These are phyloP conservation scores for Podiceps cristatus DNA, from an alignment of 2,113 vertebrate genomes.

Conservation along the genomic window DNA sequence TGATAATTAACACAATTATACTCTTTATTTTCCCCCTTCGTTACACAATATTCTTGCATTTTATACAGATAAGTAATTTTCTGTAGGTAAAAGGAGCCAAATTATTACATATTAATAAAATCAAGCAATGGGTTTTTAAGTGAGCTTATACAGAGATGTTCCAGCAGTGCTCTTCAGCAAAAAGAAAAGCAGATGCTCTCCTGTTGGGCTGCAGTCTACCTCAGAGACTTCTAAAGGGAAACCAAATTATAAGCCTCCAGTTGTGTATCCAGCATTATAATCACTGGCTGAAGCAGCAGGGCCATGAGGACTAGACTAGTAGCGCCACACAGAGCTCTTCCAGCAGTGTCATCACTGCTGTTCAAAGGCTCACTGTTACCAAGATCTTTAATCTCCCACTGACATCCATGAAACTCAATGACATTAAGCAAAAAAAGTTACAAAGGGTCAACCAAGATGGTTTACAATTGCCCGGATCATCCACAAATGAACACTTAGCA, in stretches of 20 bases:
- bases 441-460: neutral
- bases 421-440: neutral
- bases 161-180: neutral
- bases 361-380: neutral
- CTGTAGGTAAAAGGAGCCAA: constrained; percentile 26
- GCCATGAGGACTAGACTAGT: neutral
- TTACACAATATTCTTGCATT: constrained; percentile 30
- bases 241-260: neutral
- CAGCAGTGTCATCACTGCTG: neutral
- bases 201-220: neutral
- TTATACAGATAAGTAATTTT: constrained; percentile 32
- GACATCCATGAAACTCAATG: neutral
- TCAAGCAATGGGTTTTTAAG: neutral
- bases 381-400: neutral
- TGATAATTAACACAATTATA: constrained; percentile 80
- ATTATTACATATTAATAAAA: constrained; percentile 38
- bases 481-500: neutral
- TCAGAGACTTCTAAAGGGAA: neutral
- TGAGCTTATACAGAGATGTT: neutral
- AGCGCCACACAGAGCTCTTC: neutral
- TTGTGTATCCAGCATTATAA: neutral
- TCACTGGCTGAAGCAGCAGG: neutral
- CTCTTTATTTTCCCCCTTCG: constrained; percentile 35
- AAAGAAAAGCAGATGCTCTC: constrained; percentile 1
- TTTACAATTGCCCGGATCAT: neutral